Evolutionary conservation across 2,888 invertebrate species (phyloP), one percentile per base, ranked within the genome.

Genomic region (Hylaea fasciaria): DNA sequence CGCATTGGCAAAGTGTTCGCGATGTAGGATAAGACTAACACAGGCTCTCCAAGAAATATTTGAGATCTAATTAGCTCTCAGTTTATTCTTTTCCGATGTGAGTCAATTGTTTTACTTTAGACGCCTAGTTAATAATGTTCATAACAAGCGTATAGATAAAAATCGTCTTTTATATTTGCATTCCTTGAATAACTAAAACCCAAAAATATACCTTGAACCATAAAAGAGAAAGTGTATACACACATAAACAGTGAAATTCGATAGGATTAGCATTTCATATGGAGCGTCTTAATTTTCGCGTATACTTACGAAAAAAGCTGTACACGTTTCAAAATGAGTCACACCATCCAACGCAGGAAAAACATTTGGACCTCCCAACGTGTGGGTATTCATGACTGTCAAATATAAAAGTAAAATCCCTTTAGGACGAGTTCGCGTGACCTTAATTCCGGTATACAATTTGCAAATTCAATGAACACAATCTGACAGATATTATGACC

Each of bases 211-310:
- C 17, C 37, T 28, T 22, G 13, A 14, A 40, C 14, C 17, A 28
- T 56, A 52, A 57, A 57, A 16, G 61, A 57, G 61, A 62, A 57
- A 62, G 61, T 44, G 44, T n/a, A n/a, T n/a, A n/a, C n/a, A 41
- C 2, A 39, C 48, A 48, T 47, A 39, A 53, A 53, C 41, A n/a
- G n/a, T 59, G n/a, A 22, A 16, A 43, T 40, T 51, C 51, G 52
- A 56, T 56, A 49, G 48, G 48, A 52, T 52, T 45, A 49, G 9
- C 11, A 14, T 37, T 48, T 39, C 11, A 62, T 57, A 48, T 45
- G 61, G 61, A 51, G 44, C 51, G 51, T 48, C 48, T 62, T 16
- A 57, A 62, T 52, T 56, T 57, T 62, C 44, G 48, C 56, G 29
- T 5, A 44, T 45, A 52, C 61, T 57, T 62, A 57, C 61, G 56